phyloP scores from a whole-genome alignment of 2,888 invertebrate species.

The Sminthurides aquaticus region DNA sequence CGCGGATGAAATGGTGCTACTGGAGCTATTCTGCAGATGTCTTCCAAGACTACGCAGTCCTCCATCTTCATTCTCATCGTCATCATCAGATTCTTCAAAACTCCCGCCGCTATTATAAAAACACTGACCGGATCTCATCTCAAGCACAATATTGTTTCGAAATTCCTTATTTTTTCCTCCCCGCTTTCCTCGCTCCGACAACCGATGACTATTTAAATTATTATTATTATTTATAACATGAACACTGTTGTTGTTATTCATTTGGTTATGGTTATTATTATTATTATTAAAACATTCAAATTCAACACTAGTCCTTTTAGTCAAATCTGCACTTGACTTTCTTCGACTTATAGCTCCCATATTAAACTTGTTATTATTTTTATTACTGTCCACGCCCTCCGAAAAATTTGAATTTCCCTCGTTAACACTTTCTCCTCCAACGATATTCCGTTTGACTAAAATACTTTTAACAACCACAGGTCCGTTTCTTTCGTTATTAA shows the following conservation, averaged over 20 bases:
- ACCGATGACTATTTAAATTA: neutral
- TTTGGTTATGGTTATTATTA: conserved; percentile 1
- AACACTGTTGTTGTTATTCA: conserved; percentile 4
- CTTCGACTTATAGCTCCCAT: neutral
- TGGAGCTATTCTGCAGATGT: conserved; percentile 13
- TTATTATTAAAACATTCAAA: conserved; percentile 4
- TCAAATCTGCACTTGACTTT: neutral
- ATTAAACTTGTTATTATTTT: neutral
- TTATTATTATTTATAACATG: neutral
- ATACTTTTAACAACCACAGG: neutral
- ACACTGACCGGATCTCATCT: conserved; percentile 10
- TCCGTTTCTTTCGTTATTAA: neutral
- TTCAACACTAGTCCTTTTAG: neutral
- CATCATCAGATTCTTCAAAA: neutral
- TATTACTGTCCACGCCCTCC: neutral
- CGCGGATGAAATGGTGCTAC: conserved; percentile 26
- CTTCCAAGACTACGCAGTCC: neutral
- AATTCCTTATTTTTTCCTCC: too few species aligned
- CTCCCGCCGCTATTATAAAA: conserved; percentile 9
- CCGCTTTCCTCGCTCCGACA: neutral
- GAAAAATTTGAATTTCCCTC: neutral
- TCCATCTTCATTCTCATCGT: neutral
- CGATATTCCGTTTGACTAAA: neutral
- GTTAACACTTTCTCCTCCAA: neutral
- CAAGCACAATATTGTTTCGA: conserved; percentile 11